Base-by-base conservation (phyloP, 1,140 invertebrate species). In the Batillaria attramentaria region DNA sequence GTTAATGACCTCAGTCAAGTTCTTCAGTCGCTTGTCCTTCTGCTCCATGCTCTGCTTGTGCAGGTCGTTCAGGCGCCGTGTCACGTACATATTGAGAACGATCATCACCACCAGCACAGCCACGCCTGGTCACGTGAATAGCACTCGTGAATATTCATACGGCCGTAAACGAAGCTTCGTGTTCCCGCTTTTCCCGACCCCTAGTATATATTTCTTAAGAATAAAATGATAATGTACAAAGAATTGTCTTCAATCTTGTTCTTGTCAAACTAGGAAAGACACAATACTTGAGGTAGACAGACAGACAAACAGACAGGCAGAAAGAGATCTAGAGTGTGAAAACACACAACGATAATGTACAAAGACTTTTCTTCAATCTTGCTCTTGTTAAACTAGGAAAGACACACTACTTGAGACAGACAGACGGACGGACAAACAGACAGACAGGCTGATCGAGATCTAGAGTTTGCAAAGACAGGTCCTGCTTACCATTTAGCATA, bases 91-190 rank as follows among this genome's bases (percentile, higher is more conserved):
- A 75, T 85, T 85, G 2, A 85, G 16, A n/a, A 97, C 97, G 83
- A 98, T 96, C 41, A 98, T 92, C 73, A 98, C 93, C 42, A 98
- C 94, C 96, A 99, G 97, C 4, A 99, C 95, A 68, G 95, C 95
- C 31, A 99, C 91, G 39, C 97, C 97, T 41, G 97, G n/a, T n/a
- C n/a, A n/a, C n/a, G n/a, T n/a, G n/a, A n/a, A n/a, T n/a, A n/a
- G n/a, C n/a, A n/a, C n/a, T n/a, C n/a, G n/a, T n/a, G n/a, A n/a
- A n/a, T n/a, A n/a, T n/a, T n/a, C n/a, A n/a, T n/a, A n/a, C n/a
- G n/a, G n/a, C 95, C 1, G 99, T 90, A n/a, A n/a, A n/a, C n/a
- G n/a, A n/a, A n/a, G n/a, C n/a, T n/a, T n/a, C n/a, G n/a, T n/a
- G n/a, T n/a, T n/a, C n/a, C n/a, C n/a, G n/a, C n/a, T n/a, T n/a